Conservation (phyloP, 2,113 vertebrate genomes). For the Dunckerocampus dactyliophorus region DNA sequence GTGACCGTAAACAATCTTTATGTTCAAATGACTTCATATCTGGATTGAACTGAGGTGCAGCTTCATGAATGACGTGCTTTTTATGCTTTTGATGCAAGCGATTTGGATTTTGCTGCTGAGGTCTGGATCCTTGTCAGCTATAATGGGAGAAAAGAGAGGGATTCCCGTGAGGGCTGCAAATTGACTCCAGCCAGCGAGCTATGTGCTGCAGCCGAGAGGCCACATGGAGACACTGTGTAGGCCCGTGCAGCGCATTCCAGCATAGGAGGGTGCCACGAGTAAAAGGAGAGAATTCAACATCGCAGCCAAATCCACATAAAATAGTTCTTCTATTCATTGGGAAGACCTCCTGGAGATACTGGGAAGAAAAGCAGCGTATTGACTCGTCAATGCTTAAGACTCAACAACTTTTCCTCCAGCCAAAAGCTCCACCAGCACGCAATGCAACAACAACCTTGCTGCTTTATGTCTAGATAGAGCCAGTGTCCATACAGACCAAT, state of each 20-base stretch:
- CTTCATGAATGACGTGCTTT: constrained; percentile 9
- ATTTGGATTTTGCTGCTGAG: constrained; percentile 22
- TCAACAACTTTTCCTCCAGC: constrained; percentile 38
- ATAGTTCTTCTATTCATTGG: constrained; percentile 81
- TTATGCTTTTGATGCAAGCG: constrained; percentile 9
- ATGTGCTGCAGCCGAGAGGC: constrained; percentile 74
- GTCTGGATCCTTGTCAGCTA: constrained; percentile 23
- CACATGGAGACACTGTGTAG: constrained; percentile 91
- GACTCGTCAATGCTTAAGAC: constrained; percentile 15
- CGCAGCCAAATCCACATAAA: constrained; percentile 84
- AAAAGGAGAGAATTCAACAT: constrained; percentile 74
- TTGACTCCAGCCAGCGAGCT: constrained; percentile 82
- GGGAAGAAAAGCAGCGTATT: constrained; percentile 60
- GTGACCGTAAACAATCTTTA: constrained; percentile 28
- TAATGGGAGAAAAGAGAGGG: constrained; percentile 46
- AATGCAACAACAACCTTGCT: constrained; percentile 14
- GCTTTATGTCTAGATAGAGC: constrained; percentile 3
- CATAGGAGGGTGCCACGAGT: constrained; percentile 72
- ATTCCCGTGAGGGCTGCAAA: constrained; percentile 87
- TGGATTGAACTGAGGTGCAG: constrained; percentile 27
- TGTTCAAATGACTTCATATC: constrained; percentile 38
- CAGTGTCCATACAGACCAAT: constrained; percentile 55
- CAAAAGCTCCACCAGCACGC: constrained; percentile 23
- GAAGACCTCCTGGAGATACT: constrained; percentile 83
- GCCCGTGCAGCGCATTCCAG: constrained; percentile 84